Conservation (phyloP, 2,888 invertebrate species). For the Pseudococcus jackbeardsleyi region DNA sequence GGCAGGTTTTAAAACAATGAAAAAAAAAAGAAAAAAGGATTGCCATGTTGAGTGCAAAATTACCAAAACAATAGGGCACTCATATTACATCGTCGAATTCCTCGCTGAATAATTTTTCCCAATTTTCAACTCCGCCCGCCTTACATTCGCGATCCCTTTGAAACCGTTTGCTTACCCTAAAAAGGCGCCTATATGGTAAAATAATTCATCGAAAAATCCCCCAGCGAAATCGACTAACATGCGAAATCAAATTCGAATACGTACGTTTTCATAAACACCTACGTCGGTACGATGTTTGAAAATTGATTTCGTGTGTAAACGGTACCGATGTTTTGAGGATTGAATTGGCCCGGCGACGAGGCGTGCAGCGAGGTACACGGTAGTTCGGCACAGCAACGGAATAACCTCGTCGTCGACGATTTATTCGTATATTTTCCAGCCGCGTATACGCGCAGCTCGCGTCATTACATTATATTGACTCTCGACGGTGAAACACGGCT, state of each 20-base stretch:
- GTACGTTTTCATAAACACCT: neutral
- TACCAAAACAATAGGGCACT: no score
- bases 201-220: neutral
- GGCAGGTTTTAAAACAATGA: no score
- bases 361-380: neutral
- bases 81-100: no score
- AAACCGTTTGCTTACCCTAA: no score
- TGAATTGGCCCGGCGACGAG: neutral
- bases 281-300: neutral
- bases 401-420: conserved; percentile 3
- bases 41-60: no score
- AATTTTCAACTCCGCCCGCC: no score
- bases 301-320: neutral
- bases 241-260: neutral
- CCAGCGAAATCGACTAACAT: neutral
- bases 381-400: neutral
- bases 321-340: neutral
- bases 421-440: conserved; percentile 8
- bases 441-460: neutral
- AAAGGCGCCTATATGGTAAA: no score
- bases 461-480: neutral
- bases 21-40: no score
- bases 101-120: no score
- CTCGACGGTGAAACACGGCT: neutral
- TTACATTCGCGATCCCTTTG: no score